Evolutionary conservation across 2,888 invertebrate species (phyloP), one percentile per base, ranked within the genome.

Genomic region (Agrochola circellaris): DNA sequence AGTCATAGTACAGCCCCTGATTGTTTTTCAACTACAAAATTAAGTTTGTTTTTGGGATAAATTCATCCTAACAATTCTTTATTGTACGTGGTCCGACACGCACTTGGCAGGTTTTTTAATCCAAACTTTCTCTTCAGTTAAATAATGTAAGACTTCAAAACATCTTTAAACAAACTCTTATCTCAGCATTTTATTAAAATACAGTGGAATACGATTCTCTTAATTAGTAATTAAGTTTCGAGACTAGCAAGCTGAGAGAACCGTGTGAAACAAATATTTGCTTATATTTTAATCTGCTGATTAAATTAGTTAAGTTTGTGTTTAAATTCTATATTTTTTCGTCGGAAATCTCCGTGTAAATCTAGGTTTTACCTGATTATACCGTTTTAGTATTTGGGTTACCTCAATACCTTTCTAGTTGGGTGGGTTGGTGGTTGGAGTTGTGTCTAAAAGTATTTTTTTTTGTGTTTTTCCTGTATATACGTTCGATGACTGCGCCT

Each of bases 201-300:
- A 9, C 48, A 11, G 20, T 30, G 23, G 20, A 76, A 15, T 23
- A 34, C 7, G 23, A 38, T 66, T 66, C 15, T n/a, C n/a, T 48
- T 51, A n/a, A 66, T 79, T 48, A 56, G n/a, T 66, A 30, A 66
- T 81, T 73, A 30, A 17, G 20, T 56, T 61, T 66, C 7, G 6
- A 65, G 60, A 30, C 11, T 45, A 73, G 30, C 54, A 56, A 26
- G 61, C 26, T 2, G 20, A 34, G 56, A 61, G 65, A 61, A 61
- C 42, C 34, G n/a, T 75, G 20, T 74, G 15, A 38, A 42, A 64
- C 30, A 23, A 62, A 58, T 71, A 38, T 77, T 34, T 34, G 71
- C 48, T 30, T 48, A 45, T 17, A 42, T 58, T 51, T 51, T 51
- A 34, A 64, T 34, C 23, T 26, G 72, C 20, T 51, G 56, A 73